phyloP scores from a whole-genome alignment of 2,797 vertebrate species.

The Neosalanx taihuensis region DNA sequence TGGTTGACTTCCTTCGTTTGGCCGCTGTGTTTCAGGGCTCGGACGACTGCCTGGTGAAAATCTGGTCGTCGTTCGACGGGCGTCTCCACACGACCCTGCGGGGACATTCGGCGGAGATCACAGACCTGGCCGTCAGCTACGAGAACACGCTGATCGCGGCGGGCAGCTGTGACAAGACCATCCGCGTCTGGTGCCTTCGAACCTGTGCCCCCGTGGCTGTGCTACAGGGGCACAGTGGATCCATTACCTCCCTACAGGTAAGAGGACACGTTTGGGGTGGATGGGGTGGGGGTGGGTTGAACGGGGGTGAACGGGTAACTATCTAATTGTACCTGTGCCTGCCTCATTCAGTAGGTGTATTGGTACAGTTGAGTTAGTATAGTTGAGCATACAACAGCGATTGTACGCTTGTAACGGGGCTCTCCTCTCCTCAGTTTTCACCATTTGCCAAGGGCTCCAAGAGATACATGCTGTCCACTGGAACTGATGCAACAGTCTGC shows the following conservation, averaged over 20 bases:
- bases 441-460: slow-evolving; percentile 92
- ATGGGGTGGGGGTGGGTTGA: too few species aligned
- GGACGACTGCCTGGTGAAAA: slow-evolving; percentile 98
- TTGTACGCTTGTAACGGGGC: not conserved
- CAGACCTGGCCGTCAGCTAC: slow-evolving; percentile 95
- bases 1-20: not conserved
- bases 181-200: slow-evolving; percentile 96
- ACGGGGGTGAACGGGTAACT: not conserved
- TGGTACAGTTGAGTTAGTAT: not conserved
- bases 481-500: slow-evolving; percentile 94
- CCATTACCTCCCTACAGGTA: slow-evolving; percentile 98
- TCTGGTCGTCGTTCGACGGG: slow-evolving; percentile 96
- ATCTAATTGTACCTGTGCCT: not conserved
- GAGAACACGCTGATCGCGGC: slow-evolving; percentile 98
- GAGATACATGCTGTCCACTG: slow-evolving; percentile 95
- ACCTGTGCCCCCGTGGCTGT: slow-evolving; percentile 96
- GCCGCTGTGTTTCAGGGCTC: slow-evolving; percentile 78
- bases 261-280: not conserved
- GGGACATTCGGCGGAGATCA: slow-evolving; percentile 97
- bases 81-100: slow-evolving; percentile 90
- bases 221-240: slow-evolving; percentile 93
- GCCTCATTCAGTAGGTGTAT: not conserved
- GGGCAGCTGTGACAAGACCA: slow-evolving; percentile 97
- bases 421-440: slow-evolving; percentile 82
- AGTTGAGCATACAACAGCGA: not conserved